Base-by-base conservation (phyloP, 2,797 vertebrate genomes). In the Acestrorhynchus altus region DNA sequence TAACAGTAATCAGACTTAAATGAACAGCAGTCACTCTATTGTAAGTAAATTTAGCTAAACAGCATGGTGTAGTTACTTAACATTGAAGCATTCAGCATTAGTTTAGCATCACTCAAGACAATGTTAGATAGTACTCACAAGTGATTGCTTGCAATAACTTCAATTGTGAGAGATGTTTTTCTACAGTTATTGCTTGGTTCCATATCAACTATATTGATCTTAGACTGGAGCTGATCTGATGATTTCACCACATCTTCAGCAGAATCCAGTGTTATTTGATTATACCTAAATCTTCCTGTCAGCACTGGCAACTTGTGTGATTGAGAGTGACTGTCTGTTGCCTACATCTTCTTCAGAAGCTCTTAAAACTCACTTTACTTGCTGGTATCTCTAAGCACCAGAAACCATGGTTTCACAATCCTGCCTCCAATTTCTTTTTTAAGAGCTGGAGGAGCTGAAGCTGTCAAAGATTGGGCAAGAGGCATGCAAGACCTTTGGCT, bases 331-430 rank as follows among this genome's bases (percentile, higher is more conserved):
- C 42, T 47, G 51, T 6, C 35, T 51, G 31, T 61, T 31, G 28
- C 26, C 74, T 49, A 28, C 31, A 49, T 60, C 28, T 60, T 77
- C 31, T 46, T 63, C 46, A 70, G 31, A 63, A 63, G 54, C 13
- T 24, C 26, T 20, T 68, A 60, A 59, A 60, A 59, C 66, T 60
- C 65, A 60, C 74, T 69, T 77, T 70, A 51, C 44, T 46, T 69
- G 44, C 66, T 71, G 67, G 49, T 77, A 77, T 77, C 66, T 71
- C 59, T 24, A 31, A 52, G 75, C 46, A 52, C 24, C 66, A 77
- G 66, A 70, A 22, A 20, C 31, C 31, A 2, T 63, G 39, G 16
- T 54, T 39, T 51, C 8, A 8, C 24, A 60, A 16, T 54, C 46
- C 71, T 66, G 57, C 52, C 35, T 54, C 4, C 26, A 44, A 61